These are phyloP conservation scores for Actenoides lindsayi DNA, from an alignment of 2,113 vertebrate genomes.

Conservation along the genomic window DNA sequence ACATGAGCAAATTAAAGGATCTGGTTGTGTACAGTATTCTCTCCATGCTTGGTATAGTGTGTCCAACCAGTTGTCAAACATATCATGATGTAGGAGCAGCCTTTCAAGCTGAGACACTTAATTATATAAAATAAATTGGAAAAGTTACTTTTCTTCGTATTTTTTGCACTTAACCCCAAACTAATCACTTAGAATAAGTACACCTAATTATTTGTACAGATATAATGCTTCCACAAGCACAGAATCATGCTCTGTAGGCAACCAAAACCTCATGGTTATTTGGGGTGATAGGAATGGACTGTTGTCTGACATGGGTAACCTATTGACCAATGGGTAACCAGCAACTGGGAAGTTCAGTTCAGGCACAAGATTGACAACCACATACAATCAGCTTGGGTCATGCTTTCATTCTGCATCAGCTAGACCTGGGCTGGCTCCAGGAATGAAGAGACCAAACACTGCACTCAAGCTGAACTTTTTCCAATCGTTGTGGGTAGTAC, in stretches of 20 bases:
- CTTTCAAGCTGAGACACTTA: not conserved
- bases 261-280: not conserved
- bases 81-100: not conserved
- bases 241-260: not conserved
- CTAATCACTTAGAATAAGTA: not conserved
- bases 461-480: not conserved
- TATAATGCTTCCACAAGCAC: not conserved
- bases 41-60: not conserved
- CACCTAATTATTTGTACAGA: not conserved
- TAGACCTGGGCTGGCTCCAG: not conserved
- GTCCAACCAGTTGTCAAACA: not conserved
- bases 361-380: not conserved
- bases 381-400: accelerated
- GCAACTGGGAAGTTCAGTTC: not conserved
- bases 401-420: not conserved
- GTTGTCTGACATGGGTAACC: not conserved
- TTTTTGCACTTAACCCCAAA: not conserved
- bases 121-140: not conserved
- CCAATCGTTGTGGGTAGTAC: not conserved
- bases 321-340: not conserved
- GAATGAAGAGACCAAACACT: not conserved
- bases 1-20: not conserved
- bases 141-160: not conserved
- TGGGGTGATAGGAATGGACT: not conserved
- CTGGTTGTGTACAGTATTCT: not conserved